Evolutionary conservation across 2,888 invertebrate species (phyloP).

Genomic region (Folsomia candida): DNA sequence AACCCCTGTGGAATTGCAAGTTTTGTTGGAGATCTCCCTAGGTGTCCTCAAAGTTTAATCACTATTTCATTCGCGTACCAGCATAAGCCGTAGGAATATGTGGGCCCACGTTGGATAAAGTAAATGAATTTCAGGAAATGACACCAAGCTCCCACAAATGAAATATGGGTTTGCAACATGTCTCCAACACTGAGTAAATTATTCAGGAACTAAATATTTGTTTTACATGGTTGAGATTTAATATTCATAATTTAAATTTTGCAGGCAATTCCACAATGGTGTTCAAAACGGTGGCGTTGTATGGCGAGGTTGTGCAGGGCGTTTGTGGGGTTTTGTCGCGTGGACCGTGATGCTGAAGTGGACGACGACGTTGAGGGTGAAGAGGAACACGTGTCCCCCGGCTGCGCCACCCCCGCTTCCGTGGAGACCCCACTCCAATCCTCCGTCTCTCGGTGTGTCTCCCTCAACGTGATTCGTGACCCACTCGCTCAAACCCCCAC

Average conservation of each 20-base stretch:
- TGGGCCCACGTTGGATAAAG: too few relatives aligned
- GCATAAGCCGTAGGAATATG: neutral
- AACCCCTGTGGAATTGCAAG: neutral
- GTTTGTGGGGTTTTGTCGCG: constrained; percentile 67
- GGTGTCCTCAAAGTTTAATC: neutral
- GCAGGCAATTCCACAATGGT: constrained; percentile 45
- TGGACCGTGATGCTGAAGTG: constrained; percentile 64
- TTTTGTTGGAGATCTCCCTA: neutral
- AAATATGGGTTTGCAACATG: neutral
- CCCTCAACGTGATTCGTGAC: constrained; percentile 73
- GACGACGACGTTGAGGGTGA: constrained; percentile 65
- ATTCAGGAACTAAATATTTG: neutral
- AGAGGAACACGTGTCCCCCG: constrained; percentile 51
- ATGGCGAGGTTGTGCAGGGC: constrained; percentile 55
- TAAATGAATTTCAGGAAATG: neutral
- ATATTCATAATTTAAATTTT: too few relatives aligned
- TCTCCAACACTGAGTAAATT: neutral
- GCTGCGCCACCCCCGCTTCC: constrained; percentile 62
- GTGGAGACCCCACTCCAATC: constrained; percentile 84
- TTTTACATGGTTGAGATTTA: neutral
- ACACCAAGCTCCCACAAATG: neutral
- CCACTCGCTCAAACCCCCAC: constrained; percentile 54
- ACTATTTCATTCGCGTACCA: neutral
- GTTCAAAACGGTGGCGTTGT: constrained; percentile 44
- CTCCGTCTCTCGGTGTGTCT: constrained; percentile 78